Percentiles rank a stretch among this genome's conserved stretches.
These are phyloP conservation scores for Hypotaenidia okinawae DNA, from an alignment of 2,797 vertebrate species.

Conservation along the genomic window DNA sequence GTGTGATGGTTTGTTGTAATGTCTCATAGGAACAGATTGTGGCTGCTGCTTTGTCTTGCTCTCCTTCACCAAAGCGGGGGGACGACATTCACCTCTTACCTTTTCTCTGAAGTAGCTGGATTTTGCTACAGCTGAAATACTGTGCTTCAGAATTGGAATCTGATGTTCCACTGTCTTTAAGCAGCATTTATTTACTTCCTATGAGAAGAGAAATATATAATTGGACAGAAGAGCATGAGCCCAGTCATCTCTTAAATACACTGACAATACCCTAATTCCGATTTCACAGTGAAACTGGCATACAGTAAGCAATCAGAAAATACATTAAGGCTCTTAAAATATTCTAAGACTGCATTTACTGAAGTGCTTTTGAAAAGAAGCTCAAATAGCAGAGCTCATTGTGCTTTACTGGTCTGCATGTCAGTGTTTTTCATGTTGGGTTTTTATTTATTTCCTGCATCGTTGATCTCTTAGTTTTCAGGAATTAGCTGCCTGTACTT, in stretches of 20 bases:
- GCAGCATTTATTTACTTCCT: background rate
- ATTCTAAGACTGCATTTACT: background rate
- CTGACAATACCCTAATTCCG: background rate
- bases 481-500: constrained; percentile 75
- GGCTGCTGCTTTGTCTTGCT: background rate
- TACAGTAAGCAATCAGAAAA: background rate
- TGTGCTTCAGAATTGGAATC: background rate
- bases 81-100: background rate
- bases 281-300: background rate
- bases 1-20: background rate
- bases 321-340: background rate
- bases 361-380: background rate
- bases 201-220: background rate
- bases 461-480: constrained; percentile 79
- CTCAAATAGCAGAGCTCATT: background rate
- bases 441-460: background rate
- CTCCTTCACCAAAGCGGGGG: background rate
- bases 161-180: background rate
- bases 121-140: background rate
- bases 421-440: background rate
- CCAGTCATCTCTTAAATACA: background rate
- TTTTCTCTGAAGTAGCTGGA: background rate
- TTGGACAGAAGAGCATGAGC: background rate
- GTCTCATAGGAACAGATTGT: background rate
- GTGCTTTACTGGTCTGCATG: background rate